phyloP scores from a whole-genome alignment of 2,888 invertebrate genomes.

The Pristionchus arcanus region DNA sequence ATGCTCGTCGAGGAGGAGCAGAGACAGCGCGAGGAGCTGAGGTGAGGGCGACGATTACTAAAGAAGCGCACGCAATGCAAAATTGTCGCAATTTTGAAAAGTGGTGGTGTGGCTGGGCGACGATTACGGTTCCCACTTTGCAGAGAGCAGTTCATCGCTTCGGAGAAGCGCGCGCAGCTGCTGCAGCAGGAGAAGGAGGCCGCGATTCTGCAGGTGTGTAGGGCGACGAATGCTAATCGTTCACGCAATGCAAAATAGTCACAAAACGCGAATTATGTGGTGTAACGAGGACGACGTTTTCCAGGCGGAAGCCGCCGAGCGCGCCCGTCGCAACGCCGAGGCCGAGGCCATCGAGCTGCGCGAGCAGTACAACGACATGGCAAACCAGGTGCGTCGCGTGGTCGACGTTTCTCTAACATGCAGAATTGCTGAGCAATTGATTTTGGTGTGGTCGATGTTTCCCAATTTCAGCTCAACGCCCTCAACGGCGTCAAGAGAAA shows the following conservation, averaged over 20 bases:
- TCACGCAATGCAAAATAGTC: background rate
- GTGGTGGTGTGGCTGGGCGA: background rate
- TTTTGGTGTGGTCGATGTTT: background rate
- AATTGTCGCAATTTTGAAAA: background rate
- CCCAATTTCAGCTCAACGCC: constrained; percentile 84
- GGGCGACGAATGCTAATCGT: background rate
- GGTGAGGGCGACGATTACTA: background rate
- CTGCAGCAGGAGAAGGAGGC: constrained; percentile 99
- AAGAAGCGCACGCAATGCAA: background rate
- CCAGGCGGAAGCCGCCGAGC: constrained; percentile 86
- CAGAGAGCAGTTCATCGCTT: constrained; percentile 96
- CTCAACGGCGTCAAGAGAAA: constrained; percentile 97
- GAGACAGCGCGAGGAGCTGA: constrained; percentile 57
- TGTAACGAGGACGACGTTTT: constrained; percentile 15
- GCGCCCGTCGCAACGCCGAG: constrained; percentile 98
- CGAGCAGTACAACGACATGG: constrained; percentile 97
- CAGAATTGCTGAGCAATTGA: background rate
- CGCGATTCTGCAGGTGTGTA: constrained; percentile 87
- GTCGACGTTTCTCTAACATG: background rate
- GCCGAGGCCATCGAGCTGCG: constrained; percentile 97
- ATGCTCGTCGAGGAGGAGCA: constrained; percentile 74
- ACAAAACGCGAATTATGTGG: background rate
- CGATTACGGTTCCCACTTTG: constrained; percentile 46
- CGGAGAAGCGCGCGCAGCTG: constrained; percentile 96
- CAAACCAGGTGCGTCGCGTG: constrained; percentile 87